Base-by-base conservation (phyloP, 2,888 invertebrate genomes). In the Ectropis crepuscularia region DNA sequence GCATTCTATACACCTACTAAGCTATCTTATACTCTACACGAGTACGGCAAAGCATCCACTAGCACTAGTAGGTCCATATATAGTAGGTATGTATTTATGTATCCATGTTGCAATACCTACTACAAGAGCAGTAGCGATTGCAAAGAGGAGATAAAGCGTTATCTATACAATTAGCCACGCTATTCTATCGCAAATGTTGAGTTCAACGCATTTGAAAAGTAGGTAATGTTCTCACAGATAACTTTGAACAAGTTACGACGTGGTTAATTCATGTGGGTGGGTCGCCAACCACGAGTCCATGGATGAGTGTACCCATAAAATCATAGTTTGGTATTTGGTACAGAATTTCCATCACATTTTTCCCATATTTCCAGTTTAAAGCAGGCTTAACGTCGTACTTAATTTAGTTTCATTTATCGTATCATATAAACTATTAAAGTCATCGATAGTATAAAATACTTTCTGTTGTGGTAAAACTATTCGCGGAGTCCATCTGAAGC, bases 91-190 rank as follows among this genome's bases (percentile, higher is more conserved):
- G 16, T 6, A 2, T 16, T 9, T 47, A 47, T 6, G 16, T 6
- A 2, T 16, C 16, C 39, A 46, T 46, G 55, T 39, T 47, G 46
- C 55, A 55, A 55, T 55, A 55, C 16, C 16, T 28, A 28, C 16
- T 28, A 28, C 16, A 28, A 28, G 36, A 38, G 39, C 36, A 16
- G 47, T 47, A n/a, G 39, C 39, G 38, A 59, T 68, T 57, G 47
- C 57, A 42, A 46, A 61, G 49, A 58, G 47, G 12, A 67, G 69
- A 63, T 67, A 67, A 61, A 47, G 39, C 45, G 42, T 57, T 63
- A 65, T 63, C 63, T 45, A 16, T 28, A 51, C 49, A 57, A 48
- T 61, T 50, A 51, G 37, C 39, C 42, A 12, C 45, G 41, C 42
- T 48, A 48, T 53, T 60, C 50, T 5, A 48, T 42, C 16, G 16